Conservation (phyloP, 2,113 vertebrate species). For the Psophia crepitans region DNA sequence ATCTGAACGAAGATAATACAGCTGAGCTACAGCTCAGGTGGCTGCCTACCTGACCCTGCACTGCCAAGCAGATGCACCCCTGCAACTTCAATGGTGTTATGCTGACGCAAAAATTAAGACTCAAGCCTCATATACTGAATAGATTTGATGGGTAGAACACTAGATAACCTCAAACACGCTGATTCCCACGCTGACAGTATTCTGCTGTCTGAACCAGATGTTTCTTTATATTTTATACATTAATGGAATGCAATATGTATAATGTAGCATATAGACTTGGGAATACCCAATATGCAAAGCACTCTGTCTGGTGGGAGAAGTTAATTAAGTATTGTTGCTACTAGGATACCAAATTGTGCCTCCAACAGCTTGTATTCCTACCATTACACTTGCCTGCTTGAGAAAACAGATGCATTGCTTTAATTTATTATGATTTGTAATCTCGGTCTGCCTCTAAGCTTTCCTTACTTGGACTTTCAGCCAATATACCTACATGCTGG, state of each 20-base stretch:
- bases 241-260: not conserved
- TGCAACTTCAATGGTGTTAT: not conserved
- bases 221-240: not conserved
- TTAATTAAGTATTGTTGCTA: not conserved
- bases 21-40: not conserved
- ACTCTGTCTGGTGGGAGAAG: not conserved
- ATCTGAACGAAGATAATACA: not conserved
- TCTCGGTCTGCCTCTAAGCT: not conserved
- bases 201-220: not conserved
- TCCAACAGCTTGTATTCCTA: not conserved
- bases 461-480: not conserved
- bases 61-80: not conserved
- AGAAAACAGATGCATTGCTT: not conserved
- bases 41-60: not conserved
- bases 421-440: not conserved
- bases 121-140: not conserved
- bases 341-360: not conserved
- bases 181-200: not conserved
- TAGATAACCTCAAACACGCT: not conserved
- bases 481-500: not conserved
- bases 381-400: not conserved
- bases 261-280: not conserved
- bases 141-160: not conserved
- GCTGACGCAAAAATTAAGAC: accelerated
- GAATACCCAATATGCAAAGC: not conserved